These are phyloP conservation scores for Cossypha dichroa DNA, from an alignment of 2,797 vertebrate genomes.

Conservation along the genomic window DNA sequence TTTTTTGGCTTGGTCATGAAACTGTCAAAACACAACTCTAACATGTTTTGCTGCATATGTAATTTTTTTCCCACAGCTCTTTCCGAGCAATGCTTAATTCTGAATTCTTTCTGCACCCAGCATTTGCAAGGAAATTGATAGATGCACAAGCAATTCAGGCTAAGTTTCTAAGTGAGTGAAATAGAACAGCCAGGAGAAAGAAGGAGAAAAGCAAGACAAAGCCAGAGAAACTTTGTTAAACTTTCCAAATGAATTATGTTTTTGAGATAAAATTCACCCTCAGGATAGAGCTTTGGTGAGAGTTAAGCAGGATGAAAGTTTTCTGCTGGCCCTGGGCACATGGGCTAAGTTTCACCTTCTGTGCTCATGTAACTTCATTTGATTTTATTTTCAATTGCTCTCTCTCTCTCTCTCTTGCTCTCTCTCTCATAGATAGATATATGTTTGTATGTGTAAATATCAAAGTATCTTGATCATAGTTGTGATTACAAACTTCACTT, in stretches of 20 bases:
- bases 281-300: background rate
- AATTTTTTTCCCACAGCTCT: slow-evolving; percentile 78
- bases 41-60: slow-evolving; percentile 72
- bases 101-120: slow-evolving; percentile 26
- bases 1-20: slow-evolving; percentile 61
- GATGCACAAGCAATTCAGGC: background rate
- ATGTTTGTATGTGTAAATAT: slow-evolving; percentile 32
- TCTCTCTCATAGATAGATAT: background rate
- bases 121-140: background rate
- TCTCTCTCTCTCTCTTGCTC: background rate
- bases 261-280: background rate
- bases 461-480: slow-evolving; percentile 64
- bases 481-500: slow-evolving; percentile 73
- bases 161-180: background rate
- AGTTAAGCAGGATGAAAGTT: background rate
- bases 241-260: background rate
- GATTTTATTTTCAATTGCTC: slow-evolving; percentile 11
- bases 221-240: background rate
- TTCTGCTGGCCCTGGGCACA: background rate
- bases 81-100: slow-evolving; percentile 48
- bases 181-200: background rate
- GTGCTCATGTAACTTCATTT: background rate
- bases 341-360: background rate
- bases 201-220: background rate
- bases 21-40: slow-evolving; percentile 60